phyloP scores from a whole-genome alignment of 2,113 vertebrate genomes.

The Stictonetta naevosa region DNA sequence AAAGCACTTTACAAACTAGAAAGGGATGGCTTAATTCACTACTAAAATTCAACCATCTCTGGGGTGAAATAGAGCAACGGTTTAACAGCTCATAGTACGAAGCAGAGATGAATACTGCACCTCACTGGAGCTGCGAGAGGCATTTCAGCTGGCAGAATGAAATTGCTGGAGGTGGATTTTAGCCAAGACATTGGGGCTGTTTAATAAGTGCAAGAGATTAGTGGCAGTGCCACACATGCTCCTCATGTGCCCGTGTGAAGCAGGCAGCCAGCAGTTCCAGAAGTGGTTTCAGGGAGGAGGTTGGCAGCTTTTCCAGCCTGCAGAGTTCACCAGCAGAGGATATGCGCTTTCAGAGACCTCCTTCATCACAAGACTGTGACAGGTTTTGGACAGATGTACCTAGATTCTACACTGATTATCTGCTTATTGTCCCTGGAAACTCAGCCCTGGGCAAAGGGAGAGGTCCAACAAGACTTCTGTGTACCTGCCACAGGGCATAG shows the following conservation, averaged over 20 bases:
- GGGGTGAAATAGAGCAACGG: slow-evolving; percentile 26
- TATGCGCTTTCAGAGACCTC: not conserved
- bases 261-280: slow-evolving; percentile 21
- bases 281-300: slow-evolving; percentile 8
- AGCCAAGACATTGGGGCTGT: not conserved
- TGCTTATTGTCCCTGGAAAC: not conserved
- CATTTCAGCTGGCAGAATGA: slow-evolving; percentile 33
- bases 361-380: not conserved
- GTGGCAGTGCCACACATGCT: not conserved
- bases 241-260: not conserved
- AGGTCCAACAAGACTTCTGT: not conserved
- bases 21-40: slow-evolving; percentile 30
- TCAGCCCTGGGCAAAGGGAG: not conserved
- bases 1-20: slow-evolving; percentile 38
- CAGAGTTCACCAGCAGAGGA: not conserved
- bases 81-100: not conserved
- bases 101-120: not conserved
- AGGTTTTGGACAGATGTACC: not conserved
- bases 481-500: not conserved
- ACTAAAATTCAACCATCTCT: slow-evolving; percentile 22
- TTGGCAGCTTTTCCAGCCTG: not conserved
- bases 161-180: slow-evolving; percentile 45
- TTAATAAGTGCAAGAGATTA: slow-evolving; percentile 30
- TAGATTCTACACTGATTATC: not conserved
- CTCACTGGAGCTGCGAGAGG: not conserved